Percentiles rank a stretch among this genome's conserved stretches.
phyloP scores from a whole-genome alignment of 2,888 invertebrate genomes.

The Eubasilissa splendida region DNA sequence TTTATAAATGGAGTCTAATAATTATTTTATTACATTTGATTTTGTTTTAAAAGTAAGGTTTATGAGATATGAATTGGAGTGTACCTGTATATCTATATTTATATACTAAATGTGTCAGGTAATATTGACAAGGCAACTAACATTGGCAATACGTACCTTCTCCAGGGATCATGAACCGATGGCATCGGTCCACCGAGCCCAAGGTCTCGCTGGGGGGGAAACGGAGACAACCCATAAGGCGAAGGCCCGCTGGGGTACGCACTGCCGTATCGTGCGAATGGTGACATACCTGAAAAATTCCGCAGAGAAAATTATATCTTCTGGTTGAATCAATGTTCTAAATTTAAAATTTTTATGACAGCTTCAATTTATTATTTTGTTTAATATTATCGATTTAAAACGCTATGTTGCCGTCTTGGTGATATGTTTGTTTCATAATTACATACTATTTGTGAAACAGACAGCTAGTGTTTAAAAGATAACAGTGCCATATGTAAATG shows the following conservation, averaged over 20 bases:
- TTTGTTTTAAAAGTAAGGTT: no score
- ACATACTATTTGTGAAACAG: no score
- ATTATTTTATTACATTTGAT: no score
- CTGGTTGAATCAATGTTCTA: no score
- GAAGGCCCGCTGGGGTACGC: conserved; percentile 77
- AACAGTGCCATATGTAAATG: no score
- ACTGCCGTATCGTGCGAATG: conserved; percentile 86
- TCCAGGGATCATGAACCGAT: conserved; percentile 79
- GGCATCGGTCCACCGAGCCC: conserved; percentile 68
- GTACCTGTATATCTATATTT: background rate
- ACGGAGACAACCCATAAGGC: conserved; percentile 80
- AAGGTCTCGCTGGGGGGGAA: conserved; percentile 75
- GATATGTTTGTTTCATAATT: no score
- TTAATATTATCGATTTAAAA: no score
- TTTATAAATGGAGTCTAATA: no score
- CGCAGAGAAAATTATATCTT: conserved; percentile 4
- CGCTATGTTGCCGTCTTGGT: no score
- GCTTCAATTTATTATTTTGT: no score
- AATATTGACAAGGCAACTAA: conserved; percentile 18
- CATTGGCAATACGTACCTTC: conserved; percentile 68
- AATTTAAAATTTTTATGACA: no score
- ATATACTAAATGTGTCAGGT: background rate
- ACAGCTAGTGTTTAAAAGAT: no score
- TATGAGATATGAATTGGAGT: background rate
- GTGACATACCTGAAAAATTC: conserved; percentile 77